phyloP scores from a whole-genome alignment of 2,113 vertebrate species.

The Pachyramphus minor region DNA sequence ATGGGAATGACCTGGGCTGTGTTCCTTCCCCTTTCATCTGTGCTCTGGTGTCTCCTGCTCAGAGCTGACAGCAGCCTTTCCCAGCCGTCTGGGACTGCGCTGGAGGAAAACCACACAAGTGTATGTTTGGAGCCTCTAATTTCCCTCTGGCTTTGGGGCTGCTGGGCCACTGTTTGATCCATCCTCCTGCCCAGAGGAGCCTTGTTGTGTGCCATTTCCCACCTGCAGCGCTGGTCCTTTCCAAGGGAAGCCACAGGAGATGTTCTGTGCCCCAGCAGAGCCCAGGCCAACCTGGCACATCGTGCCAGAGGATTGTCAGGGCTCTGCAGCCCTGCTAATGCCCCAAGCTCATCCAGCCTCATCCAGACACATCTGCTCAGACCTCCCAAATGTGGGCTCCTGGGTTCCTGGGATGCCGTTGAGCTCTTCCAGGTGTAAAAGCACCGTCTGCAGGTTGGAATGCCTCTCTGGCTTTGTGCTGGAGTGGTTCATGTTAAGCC shows the following conservation, averaged over 20 bases:
- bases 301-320: background rate
- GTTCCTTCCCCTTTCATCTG: background rate
- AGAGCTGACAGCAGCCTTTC: background rate
- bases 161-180: accelerated
- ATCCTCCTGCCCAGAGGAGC: background rate
- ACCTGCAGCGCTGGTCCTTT: accelerated
- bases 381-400: accelerated
- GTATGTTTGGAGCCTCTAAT: accelerated
- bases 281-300: background rate
- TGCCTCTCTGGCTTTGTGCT: background rate
- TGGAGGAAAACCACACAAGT: accelerated
- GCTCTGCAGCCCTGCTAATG: background rate
- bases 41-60: background rate
- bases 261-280: accelerated
- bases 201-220: accelerated
- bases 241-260: accelerated
- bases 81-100: accelerated
- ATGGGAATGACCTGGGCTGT: accelerated
- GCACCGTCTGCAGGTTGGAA: background rate
- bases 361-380: accelerated
- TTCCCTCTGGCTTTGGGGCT: background rate
- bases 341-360: background rate
- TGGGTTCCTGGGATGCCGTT: accelerated
- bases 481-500: background rate
- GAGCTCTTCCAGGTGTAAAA: background rate